Evolutionary conservation across 2,888 invertebrate species (phyloP), one percentile per base, ranked within the genome.

Genomic region (Amphipoea oculea): DNA sequence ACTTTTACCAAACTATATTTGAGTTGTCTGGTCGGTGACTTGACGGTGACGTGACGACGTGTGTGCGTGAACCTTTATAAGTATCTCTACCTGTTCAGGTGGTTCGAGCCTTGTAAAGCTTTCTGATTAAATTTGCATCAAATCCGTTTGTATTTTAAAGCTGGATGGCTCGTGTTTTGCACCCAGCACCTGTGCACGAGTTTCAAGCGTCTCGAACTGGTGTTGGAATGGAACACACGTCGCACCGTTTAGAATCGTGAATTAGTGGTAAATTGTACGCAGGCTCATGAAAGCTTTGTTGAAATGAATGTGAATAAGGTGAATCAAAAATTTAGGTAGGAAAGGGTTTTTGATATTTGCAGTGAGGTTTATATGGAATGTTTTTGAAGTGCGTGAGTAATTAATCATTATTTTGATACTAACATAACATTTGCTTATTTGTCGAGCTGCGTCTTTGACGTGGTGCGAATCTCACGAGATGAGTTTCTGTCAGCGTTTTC

Each of bases 121-220:
- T 85, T 84, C 89, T 91, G 91, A 91, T 92, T 91, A 92, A 92
- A 92, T 92, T 91, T 92, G 90, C 89, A 91, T 91, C 73, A 85
- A 78, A 87, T 88, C 85, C 87, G 88, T 89, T 90, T 90, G 86
- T 91, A 88, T 90, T 92, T 91, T 90, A 90, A 89, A 89, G 81
- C 86, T 75, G 73, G 71, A 75, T 76, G 54, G 76, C 78, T 76
- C 76, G 73, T 83, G 85, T 85, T 78, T 81, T 67, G 80, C 88
- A 90, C n/a, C n/a, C n/a, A n/a, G n/a, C n/a, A n/a, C 88, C 89
- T 91, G 90, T 87, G 89, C 78, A 81, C 80, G 71, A 79, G 76
- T 81, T 77, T 66, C n/a, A 60, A 76, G 73, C 71, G 29, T 76
- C 63, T 82, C 73, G 36, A 71, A 73, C 69, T 81, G 79, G 77